Evolutionary conservation across 2,113 vertebrate genomes (phyloP).

Genomic region (Eptatretus burgeri): DNA sequence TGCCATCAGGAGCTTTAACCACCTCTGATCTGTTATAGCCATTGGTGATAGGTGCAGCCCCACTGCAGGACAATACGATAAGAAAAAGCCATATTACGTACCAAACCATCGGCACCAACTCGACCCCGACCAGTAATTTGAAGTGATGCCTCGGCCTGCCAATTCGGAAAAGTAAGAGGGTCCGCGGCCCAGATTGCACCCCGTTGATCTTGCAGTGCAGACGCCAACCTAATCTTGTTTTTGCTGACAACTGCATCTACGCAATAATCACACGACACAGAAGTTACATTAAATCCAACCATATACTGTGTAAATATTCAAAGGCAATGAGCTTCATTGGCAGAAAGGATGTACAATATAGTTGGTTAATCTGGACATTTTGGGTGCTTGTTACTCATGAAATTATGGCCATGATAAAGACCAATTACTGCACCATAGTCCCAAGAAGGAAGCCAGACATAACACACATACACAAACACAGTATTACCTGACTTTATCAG

Average conservation of each 20-base stretch:
- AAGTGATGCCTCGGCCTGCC: constrained; percentile 76
- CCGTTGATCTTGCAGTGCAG: constrained; percentile 64
- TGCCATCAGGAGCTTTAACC: not conserved
- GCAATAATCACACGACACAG: not conserved
- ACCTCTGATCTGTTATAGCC: not conserved
- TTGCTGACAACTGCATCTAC: constrained; percentile 69
- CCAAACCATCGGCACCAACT: constrained; percentile 75
- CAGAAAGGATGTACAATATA: too few relatives aligned
- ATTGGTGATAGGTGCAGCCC: not conserved
- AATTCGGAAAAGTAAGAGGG: constrained; percentile 35
- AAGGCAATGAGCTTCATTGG: too few relatives aligned
- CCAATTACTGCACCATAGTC: too few relatives aligned
- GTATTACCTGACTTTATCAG: too few relatives aligned
- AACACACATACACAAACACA: too few relatives aligned
- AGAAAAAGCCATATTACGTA: constrained; percentile 16
- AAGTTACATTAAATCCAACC: too few relatives aligned
- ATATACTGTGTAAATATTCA: too few relatives aligned
- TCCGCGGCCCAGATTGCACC: constrained; percentile 68
- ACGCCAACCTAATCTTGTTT: constrained; percentile 70
- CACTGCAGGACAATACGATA: not conserved
- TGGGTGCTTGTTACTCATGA: too few relatives aligned
- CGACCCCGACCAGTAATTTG: constrained; percentile 64
- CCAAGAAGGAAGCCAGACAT: too few relatives aligned
- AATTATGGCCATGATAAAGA: too few relatives aligned
- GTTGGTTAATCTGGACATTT: too few relatives aligned